These are phyloP conservation scores for Pithys albifrons DNA, from an alignment of 2,113 vertebrate genomes.

Conservation along the genomic window DNA sequence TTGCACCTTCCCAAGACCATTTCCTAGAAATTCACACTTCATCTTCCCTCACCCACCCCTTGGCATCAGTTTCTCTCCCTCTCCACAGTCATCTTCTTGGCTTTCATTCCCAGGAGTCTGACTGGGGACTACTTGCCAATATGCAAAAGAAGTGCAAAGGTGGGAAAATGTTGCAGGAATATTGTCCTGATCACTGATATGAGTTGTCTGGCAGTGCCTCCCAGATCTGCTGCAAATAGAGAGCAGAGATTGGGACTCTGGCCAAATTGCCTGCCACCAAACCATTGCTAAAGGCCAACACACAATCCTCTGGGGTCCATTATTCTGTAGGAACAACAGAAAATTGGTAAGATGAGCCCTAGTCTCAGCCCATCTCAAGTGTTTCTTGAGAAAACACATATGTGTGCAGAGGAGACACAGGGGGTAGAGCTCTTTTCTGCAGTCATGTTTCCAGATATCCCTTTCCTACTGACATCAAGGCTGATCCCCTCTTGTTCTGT, in stretches of 20 bases:
- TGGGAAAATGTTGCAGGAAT: not conserved
- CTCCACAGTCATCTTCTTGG: not conserved
- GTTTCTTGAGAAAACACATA: not conserved
- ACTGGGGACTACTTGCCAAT: not conserved
- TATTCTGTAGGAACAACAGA: not conserved
- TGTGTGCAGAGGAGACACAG: not conserved
- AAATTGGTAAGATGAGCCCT: not conserved
- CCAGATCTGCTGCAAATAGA: not conserved
- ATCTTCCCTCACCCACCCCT: not conserved
- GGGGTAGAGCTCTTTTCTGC: not conserved
- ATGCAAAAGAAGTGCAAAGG: not conserved
- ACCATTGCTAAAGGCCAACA: not conserved
- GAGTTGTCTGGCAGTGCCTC: not conserved
- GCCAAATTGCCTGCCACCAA: not conserved
- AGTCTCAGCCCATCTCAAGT: not conserved
- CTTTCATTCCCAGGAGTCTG: not conserved
- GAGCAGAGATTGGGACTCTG: not conserved
- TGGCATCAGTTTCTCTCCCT: not conserved
- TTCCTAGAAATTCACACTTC: constrained; percentile 5
- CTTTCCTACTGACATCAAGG: not conserved
- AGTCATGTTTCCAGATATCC: not conserved
- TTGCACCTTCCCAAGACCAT: not conserved
- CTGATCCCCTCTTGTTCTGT: not conserved
- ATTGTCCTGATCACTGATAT: not conserved
- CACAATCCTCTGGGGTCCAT: not conserved